A percentile compares a stretch with the other conserved stretches of the same genome.
phyloP scores from a whole-genome alignment of 2,113 vertebrate genomes.

The Taxidea taxus region DNA sequence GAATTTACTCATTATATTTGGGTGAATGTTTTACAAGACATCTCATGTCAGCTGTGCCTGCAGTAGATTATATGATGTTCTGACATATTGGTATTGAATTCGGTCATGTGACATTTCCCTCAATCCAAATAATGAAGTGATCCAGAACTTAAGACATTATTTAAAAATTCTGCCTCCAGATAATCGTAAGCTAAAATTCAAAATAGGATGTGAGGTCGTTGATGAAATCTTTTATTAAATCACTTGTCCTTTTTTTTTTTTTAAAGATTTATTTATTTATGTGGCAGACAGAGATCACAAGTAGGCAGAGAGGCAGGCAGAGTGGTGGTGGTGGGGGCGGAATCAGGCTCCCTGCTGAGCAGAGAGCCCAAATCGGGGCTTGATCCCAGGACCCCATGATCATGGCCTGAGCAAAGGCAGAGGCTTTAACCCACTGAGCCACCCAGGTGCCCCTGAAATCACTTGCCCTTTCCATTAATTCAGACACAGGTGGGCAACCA shows the following conservation, averaged over 20 bases:
- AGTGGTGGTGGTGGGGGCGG: no score
- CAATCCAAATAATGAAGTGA: not conserved
- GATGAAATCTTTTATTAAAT: not conserved
- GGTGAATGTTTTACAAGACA: not conserved
- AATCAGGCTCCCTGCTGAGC: no score
- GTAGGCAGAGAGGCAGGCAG: no score
- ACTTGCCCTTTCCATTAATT: not conserved
- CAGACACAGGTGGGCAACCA: not conserved
- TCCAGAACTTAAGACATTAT: not conserved
- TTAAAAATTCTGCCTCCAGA: not conserved
- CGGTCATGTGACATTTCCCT: not conserved
- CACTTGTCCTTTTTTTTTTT: no score
- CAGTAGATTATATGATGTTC: not conserved
- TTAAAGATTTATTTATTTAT: no score
- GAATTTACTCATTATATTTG: not conserved
- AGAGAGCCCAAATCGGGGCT: no score
- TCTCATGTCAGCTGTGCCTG: not conserved
- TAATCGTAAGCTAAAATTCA: not conserved
- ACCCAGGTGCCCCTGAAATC: no score
- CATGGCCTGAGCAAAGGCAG: no score
- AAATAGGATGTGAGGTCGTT: not conserved
- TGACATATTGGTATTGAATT: not conserved
- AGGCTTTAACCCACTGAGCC: no score
- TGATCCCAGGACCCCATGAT: no score
- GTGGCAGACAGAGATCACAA: no score